phyloP scores from a whole-genome alignment of 2,888 invertebrate species.

The Pristionchus entomophagus region DNA sequence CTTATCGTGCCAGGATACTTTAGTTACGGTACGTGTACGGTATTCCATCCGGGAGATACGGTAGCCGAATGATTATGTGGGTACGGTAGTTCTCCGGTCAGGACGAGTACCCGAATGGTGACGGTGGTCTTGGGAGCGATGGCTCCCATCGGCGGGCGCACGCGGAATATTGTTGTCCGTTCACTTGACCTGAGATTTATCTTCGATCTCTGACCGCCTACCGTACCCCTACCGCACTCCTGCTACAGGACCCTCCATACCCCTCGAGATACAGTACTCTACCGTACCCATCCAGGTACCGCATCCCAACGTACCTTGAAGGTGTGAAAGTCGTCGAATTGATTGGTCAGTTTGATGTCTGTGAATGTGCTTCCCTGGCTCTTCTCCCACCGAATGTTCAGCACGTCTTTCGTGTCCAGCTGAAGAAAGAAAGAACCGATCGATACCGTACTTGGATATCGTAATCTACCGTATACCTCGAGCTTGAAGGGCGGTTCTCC shows the following conservation, averaged over 20 bases:
- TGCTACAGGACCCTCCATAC: too few relatives aligned
- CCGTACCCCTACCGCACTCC: too few relatives aligned
- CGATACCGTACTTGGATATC: too few relatives aligned
- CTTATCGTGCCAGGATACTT: too few relatives aligned
- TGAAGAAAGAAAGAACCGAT: too few relatives aligned
- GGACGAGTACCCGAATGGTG: not conserved
- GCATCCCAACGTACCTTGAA: too few relatives aligned
- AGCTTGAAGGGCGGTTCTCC: slow-evolving; percentile 31
- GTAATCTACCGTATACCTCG: not conserved
- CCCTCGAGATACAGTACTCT: too few relatives aligned
- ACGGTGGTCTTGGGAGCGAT: slow-evolving; percentile 2
- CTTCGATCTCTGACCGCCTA: not conserved
- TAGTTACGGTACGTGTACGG: too few relatives aligned
- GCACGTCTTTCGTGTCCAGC: not conserved
- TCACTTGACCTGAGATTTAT: not conserved
- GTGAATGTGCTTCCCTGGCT: not conserved
- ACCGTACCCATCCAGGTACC: too few relatives aligned
- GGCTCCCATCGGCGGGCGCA: slow-evolving; percentile 20
- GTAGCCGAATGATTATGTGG: too few relatives aligned
- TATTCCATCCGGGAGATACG: too few relatives aligned
- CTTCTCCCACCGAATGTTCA: slow-evolving; percentile 21
- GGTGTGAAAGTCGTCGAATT: not conserved
- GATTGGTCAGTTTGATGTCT: slow-evolving; percentile 17
- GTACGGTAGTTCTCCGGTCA: too few relatives aligned
- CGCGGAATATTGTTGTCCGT: slow-evolving; percentile 28